phyloP scores from a whole-genome alignment of 1,140 invertebrate genomes.

The Rhopalosiphum padi region DNA sequence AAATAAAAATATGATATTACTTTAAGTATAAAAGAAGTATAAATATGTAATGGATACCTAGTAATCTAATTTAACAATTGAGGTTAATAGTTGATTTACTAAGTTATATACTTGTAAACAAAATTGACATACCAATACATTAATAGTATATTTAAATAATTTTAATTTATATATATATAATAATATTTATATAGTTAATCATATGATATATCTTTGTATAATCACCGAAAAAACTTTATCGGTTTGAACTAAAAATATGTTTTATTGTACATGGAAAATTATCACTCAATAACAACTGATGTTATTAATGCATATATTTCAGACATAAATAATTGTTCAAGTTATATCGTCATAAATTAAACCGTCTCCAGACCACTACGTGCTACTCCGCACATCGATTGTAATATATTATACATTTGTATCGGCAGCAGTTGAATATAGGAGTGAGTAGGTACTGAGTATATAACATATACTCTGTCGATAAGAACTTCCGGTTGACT shows the following conservation, averaged over 20 bases:
- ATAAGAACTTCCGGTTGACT: background rate
- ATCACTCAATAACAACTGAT: background rate
- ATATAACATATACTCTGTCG: background rate
- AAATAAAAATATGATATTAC: background rate
- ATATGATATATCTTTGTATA: background rate
- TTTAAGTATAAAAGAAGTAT: background rate
- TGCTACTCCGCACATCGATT: background rate
- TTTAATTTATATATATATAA: no score
- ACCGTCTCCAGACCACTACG: background rate
- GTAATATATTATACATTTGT: slow-evolving; percentile 8
- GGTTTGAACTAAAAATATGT: background rate
- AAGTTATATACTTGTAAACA: background rate
- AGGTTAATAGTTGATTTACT: background rate
- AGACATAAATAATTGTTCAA: slow-evolving; percentile 24
- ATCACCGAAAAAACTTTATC: background rate
- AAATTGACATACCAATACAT: background rate
- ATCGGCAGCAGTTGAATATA: background rate
- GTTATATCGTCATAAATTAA: slow-evolving; percentile 34
- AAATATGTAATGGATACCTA: no score
- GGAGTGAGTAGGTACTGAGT: background rate
- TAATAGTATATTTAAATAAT: background rate
- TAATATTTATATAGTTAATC: background rate
- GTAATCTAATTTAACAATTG: no score
- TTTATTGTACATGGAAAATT: background rate
- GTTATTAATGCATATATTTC: slow-evolving; percentile 23